Evolutionary conservation across 2,113 vertebrate genomes (phyloP).

Genomic region (Leucosticte australis): DNA sequence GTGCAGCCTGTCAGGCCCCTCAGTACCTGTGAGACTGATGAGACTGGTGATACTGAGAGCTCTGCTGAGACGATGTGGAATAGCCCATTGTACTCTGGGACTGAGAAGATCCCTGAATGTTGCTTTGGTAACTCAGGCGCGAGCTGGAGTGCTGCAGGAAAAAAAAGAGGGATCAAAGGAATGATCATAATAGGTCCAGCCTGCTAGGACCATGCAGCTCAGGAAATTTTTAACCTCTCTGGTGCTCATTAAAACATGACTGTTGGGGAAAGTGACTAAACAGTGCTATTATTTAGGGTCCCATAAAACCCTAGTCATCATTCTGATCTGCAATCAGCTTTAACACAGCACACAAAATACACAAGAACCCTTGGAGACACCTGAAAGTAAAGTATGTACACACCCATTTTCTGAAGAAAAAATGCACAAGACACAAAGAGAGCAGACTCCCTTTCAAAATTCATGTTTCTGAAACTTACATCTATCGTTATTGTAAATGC

Average conservation of each 20-base stretch:
- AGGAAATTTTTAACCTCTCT: background rate
- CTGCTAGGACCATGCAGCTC: background rate
- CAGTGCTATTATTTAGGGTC: background rate
- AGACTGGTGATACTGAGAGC: slow-evolving; percentile 88
- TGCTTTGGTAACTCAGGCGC: slow-evolving; percentile 98
- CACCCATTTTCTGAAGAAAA: background rate
- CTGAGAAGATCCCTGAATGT: slow-evolving; percentile 92
- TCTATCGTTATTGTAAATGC: background rate
- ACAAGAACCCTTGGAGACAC: background rate
- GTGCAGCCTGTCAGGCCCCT: slow-evolving; percentile 46
- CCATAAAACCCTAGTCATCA: background rate
- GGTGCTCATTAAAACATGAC: background rate
- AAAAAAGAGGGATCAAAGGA: background rate
- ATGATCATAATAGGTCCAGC: background rate
- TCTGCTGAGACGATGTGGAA: slow-evolving; percentile 93
- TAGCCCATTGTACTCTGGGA: slow-evolving; percentile 95
- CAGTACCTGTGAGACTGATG: slow-evolving; percentile 96
- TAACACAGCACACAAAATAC: background rate
- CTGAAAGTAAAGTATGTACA: background rate
- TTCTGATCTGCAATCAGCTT: background rate
- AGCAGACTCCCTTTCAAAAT: background rate
- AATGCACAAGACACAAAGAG: background rate
- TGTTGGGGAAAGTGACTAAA: background rate
- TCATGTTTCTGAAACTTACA: background rate
- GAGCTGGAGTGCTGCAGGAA: slow-evolving; percentile 88